Evolutionary conservation across 2,888 invertebrate genomes (phyloP).

Genomic region (Trachelus iudaicus): DNA sequence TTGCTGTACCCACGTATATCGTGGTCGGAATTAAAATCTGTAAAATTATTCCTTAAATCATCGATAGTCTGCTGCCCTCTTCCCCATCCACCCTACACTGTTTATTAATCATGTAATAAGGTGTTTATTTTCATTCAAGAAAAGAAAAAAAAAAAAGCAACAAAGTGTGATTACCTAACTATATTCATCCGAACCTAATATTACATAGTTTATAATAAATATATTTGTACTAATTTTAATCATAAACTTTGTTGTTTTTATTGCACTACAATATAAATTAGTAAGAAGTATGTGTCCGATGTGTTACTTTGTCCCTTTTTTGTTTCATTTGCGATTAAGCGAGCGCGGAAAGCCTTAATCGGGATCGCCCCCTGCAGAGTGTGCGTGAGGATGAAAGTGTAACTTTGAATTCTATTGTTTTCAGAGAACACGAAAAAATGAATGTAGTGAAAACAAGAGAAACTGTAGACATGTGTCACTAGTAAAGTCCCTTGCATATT

Average conservation of each 20-base stretch:
- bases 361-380: neutral
- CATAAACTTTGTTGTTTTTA: constrained; percentile 52
- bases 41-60: neutral
- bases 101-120: constrained; percentile 43
- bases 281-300: constrained; percentile 31
- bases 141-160: constrained; percentile 38
- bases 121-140: constrained; percentile 40
- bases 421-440: neutral
- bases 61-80: neutral
- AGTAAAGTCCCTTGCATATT: neutral
- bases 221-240: constrained; percentile 55
- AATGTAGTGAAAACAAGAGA: neutral
- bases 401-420: neutral
- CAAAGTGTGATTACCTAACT: constrained; percentile 49
- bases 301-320: constrained; percentile 42
- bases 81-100: constrained; percentile 8
- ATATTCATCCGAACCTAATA: constrained; percentile 44
- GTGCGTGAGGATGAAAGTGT: neutral
- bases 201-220: constrained; percentile 46
- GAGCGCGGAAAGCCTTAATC: neutral
- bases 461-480: neutral
- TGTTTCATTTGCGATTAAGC: constrained; percentile 10
- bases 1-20: neutral
- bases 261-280: constrained; percentile 46
- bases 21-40: neutral